Base-by-base conservation (phyloP, 64 coral and sea anemone species). In the Montipora efflorescens region DNA sequence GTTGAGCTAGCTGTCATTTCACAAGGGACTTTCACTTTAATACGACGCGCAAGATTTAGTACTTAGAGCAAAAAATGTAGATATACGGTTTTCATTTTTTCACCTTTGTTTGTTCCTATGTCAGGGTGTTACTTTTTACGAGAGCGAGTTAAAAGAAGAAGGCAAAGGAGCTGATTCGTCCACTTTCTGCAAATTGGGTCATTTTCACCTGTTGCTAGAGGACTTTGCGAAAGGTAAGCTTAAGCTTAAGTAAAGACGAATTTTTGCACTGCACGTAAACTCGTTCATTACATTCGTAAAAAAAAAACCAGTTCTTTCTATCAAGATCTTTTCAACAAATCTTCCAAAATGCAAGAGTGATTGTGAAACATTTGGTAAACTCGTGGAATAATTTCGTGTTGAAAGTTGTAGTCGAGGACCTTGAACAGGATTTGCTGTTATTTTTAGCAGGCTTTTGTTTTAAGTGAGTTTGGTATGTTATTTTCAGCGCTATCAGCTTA, bases 161-260 rank as follows among this genome's bases (percentile, higher is more conserved):
- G 77, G 96, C 52, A 97, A 92, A 4, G 28, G 77, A 47, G 75
- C 80, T 7, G 89, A 97, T 89, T 89, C 96, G n/a, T 91, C 96
- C 0, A 87, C 94, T 23, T 97, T 92, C 57, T 95, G 93, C 58
- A 97, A 91, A 93, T 84, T 97, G 51, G 96, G 96, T 15, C 96
- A 97, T 70, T 84, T 95, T 95, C 96, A 95, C 87, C 88, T 97
- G 83, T 92, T 97, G 89, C 92, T 93, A 15, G 96, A 97, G 79
- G 96, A 97, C 55, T 86, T 97, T 58, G 83, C 93, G 15, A 97
- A 97, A 92, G 96, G 96, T 97, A 79, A 21, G 36, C 36, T 36
- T 36, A 36, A 36, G 2, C 36, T 36, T 36, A 36, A 36, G 36
- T 36, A 2, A 36, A 36, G 51, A 51, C 47, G 5, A 79, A 89